phyloP scores from a whole-genome alignment of 2,888 invertebrate species.

The Leucophenga montana region DNA sequence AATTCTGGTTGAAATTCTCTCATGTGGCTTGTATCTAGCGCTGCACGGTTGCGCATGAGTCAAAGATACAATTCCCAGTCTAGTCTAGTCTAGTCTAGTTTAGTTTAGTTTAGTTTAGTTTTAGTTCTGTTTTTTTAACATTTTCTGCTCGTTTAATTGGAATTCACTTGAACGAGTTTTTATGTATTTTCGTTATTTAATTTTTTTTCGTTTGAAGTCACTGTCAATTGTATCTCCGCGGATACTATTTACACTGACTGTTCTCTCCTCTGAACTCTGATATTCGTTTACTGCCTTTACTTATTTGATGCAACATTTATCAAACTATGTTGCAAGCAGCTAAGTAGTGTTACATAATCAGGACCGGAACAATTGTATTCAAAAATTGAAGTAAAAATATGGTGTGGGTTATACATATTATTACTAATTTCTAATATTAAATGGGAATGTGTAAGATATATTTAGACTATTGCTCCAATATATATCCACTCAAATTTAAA shows the following conservation, averaged over 20 bases:
- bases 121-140: neutral
- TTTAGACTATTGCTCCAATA: no score
- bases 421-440: no score
- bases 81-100: no score
- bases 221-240: constrained; percentile 18
- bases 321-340: constrained; percentile 11
- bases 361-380: no score
- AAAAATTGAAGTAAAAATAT: no score
- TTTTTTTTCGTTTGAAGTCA: constrained; percentile 11
- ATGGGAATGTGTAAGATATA: no score
- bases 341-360: neutral
- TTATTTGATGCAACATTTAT: constrained; percentile 9
- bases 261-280: neutral
- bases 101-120: neutral
- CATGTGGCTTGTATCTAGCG: neutral
- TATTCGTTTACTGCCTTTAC: constrained; percentile 13
- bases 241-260: no score
- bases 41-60: constrained; percentile 3
- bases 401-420: no score
- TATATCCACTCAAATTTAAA: no score
- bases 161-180: constrained; percentile 26
- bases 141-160: constrained; percentile 15
- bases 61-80: constrained; percentile 6
- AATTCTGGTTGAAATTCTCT: neutral
- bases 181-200: constrained; percentile 16